Conservation (phyloP, 2,113 vertebrate species). For the Upupa epops region DNA sequence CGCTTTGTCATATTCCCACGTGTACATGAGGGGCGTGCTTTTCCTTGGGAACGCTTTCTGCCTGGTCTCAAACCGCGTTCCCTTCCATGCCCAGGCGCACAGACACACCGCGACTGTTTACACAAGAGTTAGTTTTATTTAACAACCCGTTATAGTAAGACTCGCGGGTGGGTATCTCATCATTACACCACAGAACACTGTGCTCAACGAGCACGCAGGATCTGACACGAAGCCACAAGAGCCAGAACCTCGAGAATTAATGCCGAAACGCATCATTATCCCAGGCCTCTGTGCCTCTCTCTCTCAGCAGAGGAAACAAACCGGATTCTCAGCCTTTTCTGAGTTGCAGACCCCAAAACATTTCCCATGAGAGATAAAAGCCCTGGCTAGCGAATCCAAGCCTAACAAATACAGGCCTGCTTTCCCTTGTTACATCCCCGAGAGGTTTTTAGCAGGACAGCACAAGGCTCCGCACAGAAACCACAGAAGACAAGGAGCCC, state of each 20-base stretch:
- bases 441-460: background rate
- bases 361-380: slow-evolving; percentile 3
- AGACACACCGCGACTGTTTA: slow-evolving; percentile 38
- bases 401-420: background rate
- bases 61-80: slow-evolving; percentile 39
- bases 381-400: background rate
- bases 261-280: slow-evolving; percentile 33
- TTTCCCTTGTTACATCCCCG: background rate
- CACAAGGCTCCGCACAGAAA: fast-evolving
- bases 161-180: slow-evolving; percentile 48
- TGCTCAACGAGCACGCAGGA: slow-evolving; percentile 12
- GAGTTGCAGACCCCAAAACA: background rate
- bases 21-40: slow-evolving; percentile 28
- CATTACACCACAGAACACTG: slow-evolving; percentile 26
- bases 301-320: slow-evolving; percentile 21
- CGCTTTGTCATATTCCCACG: slow-evolving; percentile 60
- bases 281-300: background rate
- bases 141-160: slow-evolving; percentile 20
- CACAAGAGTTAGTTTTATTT: slow-evolving; percentile 31
- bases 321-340: background rate
- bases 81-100: slow-evolving; percentile 42
- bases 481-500: background rate
- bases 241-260: slow-evolving; percentile 43
- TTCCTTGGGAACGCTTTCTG: slow-evolving; percentile 60
- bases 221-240: slow-evolving; percentile 62